Percentiles rank a stretch among this genome's conserved stretches.
phyloP scores from a whole-genome alignment of 2,113 vertebrate genomes.

The Amphilophus citrinellus region DNA sequence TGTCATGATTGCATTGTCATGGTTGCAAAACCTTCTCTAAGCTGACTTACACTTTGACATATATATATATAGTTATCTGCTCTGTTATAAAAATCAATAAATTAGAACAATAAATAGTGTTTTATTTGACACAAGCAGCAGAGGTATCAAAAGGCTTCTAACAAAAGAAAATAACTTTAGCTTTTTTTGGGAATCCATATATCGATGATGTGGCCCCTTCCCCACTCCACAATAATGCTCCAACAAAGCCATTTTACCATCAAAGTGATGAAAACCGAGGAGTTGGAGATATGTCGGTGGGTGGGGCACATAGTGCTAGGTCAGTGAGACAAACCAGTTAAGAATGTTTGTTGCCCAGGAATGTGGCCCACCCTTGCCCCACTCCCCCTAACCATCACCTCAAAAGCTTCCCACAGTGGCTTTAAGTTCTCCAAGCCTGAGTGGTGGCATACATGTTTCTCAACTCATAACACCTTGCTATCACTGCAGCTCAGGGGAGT shows the following conservation, averaged over 20 bases:
- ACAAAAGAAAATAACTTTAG: constrained; percentile 45
- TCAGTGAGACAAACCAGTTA: constrained; percentile 54
- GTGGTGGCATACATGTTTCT: constrained; percentile 84
- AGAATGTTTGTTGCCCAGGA: constrained; percentile 56
- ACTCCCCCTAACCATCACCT: constrained; percentile 57
- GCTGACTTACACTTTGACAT: constrained; percentile 70
- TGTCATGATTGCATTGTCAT: constrained; percentile 56
- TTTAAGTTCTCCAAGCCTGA: constrained; percentile 55
- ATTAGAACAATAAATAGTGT: constrained; percentile 87
- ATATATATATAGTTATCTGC: constrained; percentile 50
- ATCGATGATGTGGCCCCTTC: background rate
- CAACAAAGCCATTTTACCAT: constrained; percentile 35
- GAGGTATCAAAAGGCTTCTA: constrained; percentile 68
- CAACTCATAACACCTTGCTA: constrained; percentile 88
- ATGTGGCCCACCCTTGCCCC: constrained; percentile 62
- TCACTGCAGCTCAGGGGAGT: constrained; percentile 70
- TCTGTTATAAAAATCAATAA: constrained; percentile 81
- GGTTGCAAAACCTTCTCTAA: constrained; percentile 60
- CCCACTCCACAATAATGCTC: constrained; percentile 37
- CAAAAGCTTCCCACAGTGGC: constrained; percentile 54
- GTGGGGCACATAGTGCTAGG: constrained; percentile 5
- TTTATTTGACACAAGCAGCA: constrained; percentile 81
- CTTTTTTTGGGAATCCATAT: constrained; percentile 19
- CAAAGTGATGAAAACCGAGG: constrained; percentile 44
- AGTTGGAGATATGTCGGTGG: constrained; percentile 35